phyloP scores from a whole-genome alignment of 2,113 vertebrate species.

The Xiphias gladius region DNA sequence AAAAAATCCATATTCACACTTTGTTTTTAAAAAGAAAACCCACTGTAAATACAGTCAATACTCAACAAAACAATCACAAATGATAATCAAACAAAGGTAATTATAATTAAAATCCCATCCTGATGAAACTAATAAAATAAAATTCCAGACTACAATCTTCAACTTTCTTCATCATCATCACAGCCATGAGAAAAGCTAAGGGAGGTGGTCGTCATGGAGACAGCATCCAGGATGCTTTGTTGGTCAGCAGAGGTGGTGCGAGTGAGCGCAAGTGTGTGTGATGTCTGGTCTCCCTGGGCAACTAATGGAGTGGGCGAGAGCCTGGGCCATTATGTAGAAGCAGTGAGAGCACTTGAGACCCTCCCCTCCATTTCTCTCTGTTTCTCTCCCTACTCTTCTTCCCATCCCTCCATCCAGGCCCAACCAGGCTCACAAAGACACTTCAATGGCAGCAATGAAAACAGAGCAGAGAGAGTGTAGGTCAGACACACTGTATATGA shows the following conservation, averaged over 20 bases:
- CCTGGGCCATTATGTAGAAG: constrained; percentile 93
- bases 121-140: no score
- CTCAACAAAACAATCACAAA: no score
- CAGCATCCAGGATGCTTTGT: constrained; percentile 91
- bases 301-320: constrained; percentile 98
- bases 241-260: constrained; percentile 86
- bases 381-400: constrained; percentile 54
- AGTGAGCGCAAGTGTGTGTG: constrained; percentile 76
- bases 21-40: no score
- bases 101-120: no score
- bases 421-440: constrained; percentile 88
- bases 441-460: constrained; percentile 82
- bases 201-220: constrained; percentile 87
- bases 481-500: constrained; percentile 52
- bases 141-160: constrained; percentile 47
- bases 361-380: constrained; percentile 64
- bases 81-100: no score
- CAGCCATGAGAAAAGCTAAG: constrained; percentile 52
- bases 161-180: constrained; percentile 58
- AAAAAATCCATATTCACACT: no score
- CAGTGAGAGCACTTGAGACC: constrained; percentile 93
- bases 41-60: no score
- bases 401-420: constrained; percentile 75
- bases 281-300: constrained; percentile 95
- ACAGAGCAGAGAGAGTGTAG: constrained; percentile 65